phyloP scores from a whole-genome alignment of 2,797 vertebrate species.

The Lycodopsis pacificus region DNA sequence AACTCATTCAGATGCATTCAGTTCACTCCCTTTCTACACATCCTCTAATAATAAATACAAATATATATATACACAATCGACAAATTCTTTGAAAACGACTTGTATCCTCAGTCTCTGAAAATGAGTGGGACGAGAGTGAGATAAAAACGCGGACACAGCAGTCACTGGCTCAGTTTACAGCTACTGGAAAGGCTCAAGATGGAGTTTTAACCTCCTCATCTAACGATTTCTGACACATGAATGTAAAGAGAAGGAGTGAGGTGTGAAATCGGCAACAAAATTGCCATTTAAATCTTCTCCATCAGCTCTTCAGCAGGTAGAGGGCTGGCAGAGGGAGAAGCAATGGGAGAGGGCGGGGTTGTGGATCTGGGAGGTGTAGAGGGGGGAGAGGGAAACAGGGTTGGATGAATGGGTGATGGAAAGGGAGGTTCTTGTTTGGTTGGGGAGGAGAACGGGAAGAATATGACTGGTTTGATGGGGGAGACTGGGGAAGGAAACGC shows the following conservation, averaged over 20 bases:
- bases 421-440: conserved; percentile 51
- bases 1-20: conserved; percentile 32
- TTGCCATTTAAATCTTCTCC: conserved; percentile 36
- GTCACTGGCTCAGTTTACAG: conserved; percentile 70
- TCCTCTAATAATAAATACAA: conserved; percentile 69
- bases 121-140: conserved; percentile 11
- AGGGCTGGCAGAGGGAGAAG: conserved; percentile 33
- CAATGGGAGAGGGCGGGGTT: conserved; percentile 28
- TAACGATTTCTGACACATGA: conserved; percentile 1
- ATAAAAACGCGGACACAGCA: conserved; percentile 17
- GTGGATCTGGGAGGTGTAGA: conserved; percentile 65
- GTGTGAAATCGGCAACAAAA: not conserved
- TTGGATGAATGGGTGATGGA: conserved; percentile 53
- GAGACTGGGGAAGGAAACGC: conserved; percentile 15
- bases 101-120: conserved; percentile 12
- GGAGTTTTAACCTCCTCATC: conserved; percentile 8
- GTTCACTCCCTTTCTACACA: conserved; percentile 43
- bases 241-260: not conserved
- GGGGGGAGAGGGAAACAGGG: conserved; percentile 74
- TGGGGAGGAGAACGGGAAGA: conserved; percentile 56
- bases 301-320: conserved; percentile 71
- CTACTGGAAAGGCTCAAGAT: conserved; percentile 36
- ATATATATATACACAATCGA: conserved; percentile 73
- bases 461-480: conserved; percentile 32
- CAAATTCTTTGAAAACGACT: conserved; percentile 38